Evolutionary conservation across 2,113 vertebrate genomes (phyloP).

Genomic region (Chroicocephalus ridibundus): DNA sequence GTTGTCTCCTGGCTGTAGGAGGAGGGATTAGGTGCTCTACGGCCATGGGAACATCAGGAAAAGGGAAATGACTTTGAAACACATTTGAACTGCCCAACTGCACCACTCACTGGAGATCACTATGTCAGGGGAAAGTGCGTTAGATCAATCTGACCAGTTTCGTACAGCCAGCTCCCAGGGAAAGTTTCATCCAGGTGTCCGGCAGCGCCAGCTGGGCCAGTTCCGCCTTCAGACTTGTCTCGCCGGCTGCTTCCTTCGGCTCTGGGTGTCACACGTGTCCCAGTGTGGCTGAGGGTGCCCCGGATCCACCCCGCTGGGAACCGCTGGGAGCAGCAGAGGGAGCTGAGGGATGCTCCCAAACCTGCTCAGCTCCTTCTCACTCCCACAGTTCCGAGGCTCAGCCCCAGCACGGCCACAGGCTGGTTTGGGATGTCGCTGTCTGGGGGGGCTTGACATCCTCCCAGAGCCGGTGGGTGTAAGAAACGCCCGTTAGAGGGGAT

Average conservation of each 20-base stretch:
- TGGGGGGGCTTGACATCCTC: neutral
- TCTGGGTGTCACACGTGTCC: neutral
- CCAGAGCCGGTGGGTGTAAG: fast-evolving
- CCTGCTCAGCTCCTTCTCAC: fast-evolving
- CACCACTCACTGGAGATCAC: neutral
- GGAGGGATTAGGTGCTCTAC: neutral
- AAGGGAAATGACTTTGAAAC: neutral
- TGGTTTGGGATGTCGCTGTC: neutral
- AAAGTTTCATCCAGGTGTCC: neutral
- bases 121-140: neutral
- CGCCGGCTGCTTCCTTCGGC: fast-evolving
- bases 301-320: neutral
- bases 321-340: neutral
- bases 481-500: neutral
- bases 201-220: neutral
- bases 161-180: neutral
- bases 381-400: fast-evolving
- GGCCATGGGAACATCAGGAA: neutral
- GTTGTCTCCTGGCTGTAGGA: neutral
- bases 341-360: neutral
- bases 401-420: neutral
- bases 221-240: neutral
- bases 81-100: neutral
- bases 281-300: fast-evolving
- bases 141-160: neutral